Percentiles rank a stretch among this genome's conserved stretches.
phyloP scores from a whole-genome alignment of 2,888 invertebrate species.

The Physocephala rufipes region DNA sequence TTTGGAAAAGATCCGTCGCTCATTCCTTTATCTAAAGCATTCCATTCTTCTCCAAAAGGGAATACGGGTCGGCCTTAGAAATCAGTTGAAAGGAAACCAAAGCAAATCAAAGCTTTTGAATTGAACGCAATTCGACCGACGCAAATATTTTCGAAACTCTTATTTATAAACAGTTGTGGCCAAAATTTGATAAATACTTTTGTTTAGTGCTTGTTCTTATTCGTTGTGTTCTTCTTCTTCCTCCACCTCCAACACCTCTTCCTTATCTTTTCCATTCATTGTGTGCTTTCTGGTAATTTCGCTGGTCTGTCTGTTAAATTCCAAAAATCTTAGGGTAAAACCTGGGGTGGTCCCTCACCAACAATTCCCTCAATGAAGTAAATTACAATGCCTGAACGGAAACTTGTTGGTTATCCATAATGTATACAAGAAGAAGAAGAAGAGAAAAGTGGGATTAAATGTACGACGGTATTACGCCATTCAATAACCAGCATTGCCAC shows the following conservation, averaged over 20 bases:
- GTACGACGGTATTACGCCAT: no score
- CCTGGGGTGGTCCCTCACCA: no score
- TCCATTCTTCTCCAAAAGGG: no score
- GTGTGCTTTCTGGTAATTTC: no score
- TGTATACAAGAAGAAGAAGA: background rate
- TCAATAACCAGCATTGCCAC: no score
- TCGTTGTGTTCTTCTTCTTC: background rate
- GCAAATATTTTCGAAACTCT: slow-evolving; percentile 10
- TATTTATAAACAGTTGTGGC: slow-evolving; percentile 10
- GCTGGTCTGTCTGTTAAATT: no score
- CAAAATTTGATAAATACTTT: slow-evolving; percentile 15
- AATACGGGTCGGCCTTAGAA: no score
- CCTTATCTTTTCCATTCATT: no score
- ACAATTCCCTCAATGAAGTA: slow-evolving; percentile 31
- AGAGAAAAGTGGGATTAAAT: background rate
- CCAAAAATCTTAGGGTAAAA: no score
- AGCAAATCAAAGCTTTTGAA: background rate
- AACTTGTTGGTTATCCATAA: slow-evolving; percentile 24
- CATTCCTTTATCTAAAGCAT: no score
- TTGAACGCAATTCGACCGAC: background rate
- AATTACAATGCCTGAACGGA: slow-evolving; percentile 29
- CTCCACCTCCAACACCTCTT: background rate
- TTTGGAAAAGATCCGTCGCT: no score
- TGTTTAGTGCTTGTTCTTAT: background rate
- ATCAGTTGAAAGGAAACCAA: no score